Percentiles rank a stretch among this genome's conserved stretches.
Conservation (phyloP, 2,888 invertebrate genomes). For the Drosophila pseudotakahashii region DNA sequence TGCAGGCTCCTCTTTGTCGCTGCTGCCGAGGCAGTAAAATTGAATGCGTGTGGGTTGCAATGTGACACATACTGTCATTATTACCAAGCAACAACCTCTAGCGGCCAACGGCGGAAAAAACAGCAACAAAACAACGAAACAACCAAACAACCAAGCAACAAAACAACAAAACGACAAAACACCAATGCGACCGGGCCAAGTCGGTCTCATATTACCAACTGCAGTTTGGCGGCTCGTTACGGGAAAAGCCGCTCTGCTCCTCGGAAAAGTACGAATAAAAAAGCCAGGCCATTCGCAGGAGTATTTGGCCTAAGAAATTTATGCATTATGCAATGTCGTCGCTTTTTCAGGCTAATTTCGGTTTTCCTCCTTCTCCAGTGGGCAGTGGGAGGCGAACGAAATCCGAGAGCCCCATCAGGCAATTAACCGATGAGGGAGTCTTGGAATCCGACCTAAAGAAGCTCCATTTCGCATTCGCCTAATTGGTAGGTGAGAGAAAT, state of each 20-base stretch:
- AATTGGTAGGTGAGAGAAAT: conserved; percentile 9
- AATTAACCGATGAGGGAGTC: conserved; percentile 26
- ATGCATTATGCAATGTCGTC: conserved; percentile 67
- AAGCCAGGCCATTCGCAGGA: conserved; percentile 28
- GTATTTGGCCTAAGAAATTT: conserved; percentile 49
- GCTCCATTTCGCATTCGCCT: neutral
- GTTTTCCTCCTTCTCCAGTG: conserved; percentile 13
- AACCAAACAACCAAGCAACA: conserved; percentile 1
- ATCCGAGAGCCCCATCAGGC: conserved; percentile 17
- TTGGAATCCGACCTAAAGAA: neutral
- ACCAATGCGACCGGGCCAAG: conserved; percentile 35
- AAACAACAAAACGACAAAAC: conserved; percentile 36
- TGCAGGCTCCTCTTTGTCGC: conserved; percentile 43
- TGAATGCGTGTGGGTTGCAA: conserved; percentile 82
- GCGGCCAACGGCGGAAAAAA: conserved; percentile 48
- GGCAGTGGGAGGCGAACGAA: conserved; percentile 10
- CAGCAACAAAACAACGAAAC: conserved; percentile 9
- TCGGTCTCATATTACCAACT: conserved; percentile 67
- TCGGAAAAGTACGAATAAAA: neutral
- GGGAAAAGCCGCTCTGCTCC: conserved; percentile 60
- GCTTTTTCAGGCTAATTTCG: conserved; percentile 35
- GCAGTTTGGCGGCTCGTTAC: conserved; percentile 73
- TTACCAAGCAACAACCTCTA: conserved; percentile 78
- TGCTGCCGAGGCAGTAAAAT: conserved; percentile 63
- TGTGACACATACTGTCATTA: conserved; percentile 83